A percentile compares a stretch with the other conserved stretches of the same genome.
phyloP scores from a whole-genome alignment of 2,797 vertebrate species.

The Myiothlypis coronata region DNA sequence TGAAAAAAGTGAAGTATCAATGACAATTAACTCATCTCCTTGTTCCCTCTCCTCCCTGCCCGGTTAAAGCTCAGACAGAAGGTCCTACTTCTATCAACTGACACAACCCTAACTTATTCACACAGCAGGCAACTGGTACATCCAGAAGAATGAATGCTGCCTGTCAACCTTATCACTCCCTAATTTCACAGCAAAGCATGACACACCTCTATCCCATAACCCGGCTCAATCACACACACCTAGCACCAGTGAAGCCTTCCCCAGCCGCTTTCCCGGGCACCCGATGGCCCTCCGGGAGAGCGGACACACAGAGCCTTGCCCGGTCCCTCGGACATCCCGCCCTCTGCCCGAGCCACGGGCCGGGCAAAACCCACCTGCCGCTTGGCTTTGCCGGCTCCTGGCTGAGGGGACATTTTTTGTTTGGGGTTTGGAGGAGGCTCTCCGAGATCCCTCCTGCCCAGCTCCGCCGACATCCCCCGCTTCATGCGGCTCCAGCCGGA shows the following conservation, averaged over 20 bases:
- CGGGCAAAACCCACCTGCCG: background rate
- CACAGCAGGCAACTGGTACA: background rate
- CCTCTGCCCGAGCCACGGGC: background rate
- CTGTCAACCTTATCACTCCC: no score
- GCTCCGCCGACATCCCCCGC: background rate
- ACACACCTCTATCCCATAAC: no score
- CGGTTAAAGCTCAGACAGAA: background rate
- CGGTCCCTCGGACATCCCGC: background rate
- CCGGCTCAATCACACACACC: fast-evolving
- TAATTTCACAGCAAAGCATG: background rate
- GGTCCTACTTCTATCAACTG: background rate
- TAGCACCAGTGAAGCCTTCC: background rate
- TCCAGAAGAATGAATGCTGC: background rate
- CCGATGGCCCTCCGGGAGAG: background rate
- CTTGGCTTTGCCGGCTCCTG: background rate
- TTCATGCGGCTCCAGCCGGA: background rate
- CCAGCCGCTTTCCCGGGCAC: no score
- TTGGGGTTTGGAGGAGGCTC: background rate
- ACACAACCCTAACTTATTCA: background rate
- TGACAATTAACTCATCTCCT: background rate
- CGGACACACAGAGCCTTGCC: background rate
- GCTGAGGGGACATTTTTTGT: background rate
- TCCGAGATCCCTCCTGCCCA: background rate
- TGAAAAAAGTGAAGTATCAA: background rate
- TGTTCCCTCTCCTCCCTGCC: background rate